Base-by-base conservation (phyloP, 23 tunicate species). In the Trididemnum nubilum region DNA sequence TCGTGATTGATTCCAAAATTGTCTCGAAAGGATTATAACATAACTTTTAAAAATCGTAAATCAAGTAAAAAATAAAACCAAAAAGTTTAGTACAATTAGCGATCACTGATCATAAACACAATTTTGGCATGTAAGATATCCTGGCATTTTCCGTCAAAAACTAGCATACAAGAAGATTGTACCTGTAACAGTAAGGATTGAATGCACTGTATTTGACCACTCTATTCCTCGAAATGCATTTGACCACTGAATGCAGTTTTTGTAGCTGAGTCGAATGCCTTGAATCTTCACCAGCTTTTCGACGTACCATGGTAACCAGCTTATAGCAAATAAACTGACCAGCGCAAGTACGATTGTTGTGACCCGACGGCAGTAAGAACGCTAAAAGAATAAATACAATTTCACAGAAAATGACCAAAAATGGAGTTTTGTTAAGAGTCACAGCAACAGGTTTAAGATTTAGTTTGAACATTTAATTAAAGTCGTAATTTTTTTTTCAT, bases 121-220 rank as follows among this genome's bases (percentile, higher is more conserved):
- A n/a, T n/a, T n/a, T n/a, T n/a, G n/a, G n/a, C n/a, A n/a, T n/a
- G n/a, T n/a, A n/a, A n/a, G n/a, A n/a, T n/a, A n/a, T n/a, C n/a
- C n/a, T n/a, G n/a, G n/a, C n/a, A n/a, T n/a, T n/a, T n/a, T n/a
- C n/a, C n/a, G n/a, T n/a, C n/a, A n/a, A n/a, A n/a, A n/a, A n/a
- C n/a, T n/a, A n/a, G 57, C 57, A 12, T 9, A 9, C 18, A 18
- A 12, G 18, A 49, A 49, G 18, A 4, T 30, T 36, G 22, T 60
- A 92, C 97, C 97, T 87, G 92, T 92, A 92, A 65, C 87, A 92
- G 39, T 92, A 92, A 2, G 97, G 97, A 78, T 92, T 92, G 2
- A 92, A 74, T 3, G 97, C 88, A 70, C 92, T 92, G 89, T 87
- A 25, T 87, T 92, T 32, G 87, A 50, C 78, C 87, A 92, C 26